A percentile compares a stretch with the other conserved stretches of the same genome.
phyloP scores from a whole-genome alignment of 2,888 invertebrate genomes.

The Tipula vernalis region DNA sequence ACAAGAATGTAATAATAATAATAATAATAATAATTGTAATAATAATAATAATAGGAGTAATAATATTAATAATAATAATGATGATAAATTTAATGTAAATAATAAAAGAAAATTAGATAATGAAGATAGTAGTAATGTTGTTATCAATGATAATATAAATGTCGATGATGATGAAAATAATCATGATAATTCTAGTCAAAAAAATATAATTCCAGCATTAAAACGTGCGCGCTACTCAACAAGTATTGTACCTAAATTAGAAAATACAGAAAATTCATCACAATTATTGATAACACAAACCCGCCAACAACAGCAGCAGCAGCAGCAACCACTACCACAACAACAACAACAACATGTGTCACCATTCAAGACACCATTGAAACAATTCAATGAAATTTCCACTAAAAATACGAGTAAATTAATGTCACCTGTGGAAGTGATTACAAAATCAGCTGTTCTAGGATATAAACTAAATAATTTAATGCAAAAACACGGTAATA shows the following conservation, averaged over 20 bases:
- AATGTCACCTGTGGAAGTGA: conserved; percentile 17
- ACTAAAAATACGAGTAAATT: conserved; percentile 17
- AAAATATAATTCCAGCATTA: conserved; percentile 6
- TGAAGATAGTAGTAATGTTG: not conserved
- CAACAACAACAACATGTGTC: conserved; percentile 12
- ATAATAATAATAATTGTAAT: not conserved
- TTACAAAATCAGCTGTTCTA: conserved; percentile 21
- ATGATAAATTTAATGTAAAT: conserved; percentile 6
- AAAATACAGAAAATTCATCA: conserved; percentile 7
- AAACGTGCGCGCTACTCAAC: conserved; percentile 11
- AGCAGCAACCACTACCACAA: not conserved
- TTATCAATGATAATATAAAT: not conserved
- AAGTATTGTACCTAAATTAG: conserved; percentile 8
- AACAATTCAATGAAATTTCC: conserved; percentile 29
- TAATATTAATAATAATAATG: conserved; percentile 10
- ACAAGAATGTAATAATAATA: conserved; percentile 38
- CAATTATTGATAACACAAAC: not conserved
- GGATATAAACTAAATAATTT: conserved; percentile 20
- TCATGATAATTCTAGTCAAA: conserved; percentile 7
- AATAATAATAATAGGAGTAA: not conserved
- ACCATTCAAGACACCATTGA: conserved; percentile 31
- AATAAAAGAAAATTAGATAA: conserved; percentile 9
- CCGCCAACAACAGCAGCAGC: not conserved
- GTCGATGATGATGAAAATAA: not conserved
- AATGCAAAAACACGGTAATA: conserved; percentile 16